A percentile compares a stretch with the other conserved stretches of the same genome.
Evolutionary conservation across 2,113 vertebrate species (phyloP).

Genomic region (Trichomycterus rosablanca): DNA sequence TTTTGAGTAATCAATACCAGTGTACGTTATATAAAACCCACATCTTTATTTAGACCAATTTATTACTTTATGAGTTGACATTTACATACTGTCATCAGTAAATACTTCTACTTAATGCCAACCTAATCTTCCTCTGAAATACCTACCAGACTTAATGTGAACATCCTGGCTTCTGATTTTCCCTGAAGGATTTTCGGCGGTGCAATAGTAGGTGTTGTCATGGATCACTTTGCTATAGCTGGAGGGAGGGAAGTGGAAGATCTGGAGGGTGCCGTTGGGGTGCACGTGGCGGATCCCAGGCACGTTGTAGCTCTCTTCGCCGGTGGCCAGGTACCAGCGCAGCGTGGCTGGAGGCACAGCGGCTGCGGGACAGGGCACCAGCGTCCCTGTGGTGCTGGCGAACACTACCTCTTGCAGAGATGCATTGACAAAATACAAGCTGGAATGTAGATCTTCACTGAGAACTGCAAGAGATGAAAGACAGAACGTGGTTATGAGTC

Average conservation of each 20-base stretch:
- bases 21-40: too few relatives aligned
- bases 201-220: constrained; percentile 99
- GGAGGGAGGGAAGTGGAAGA: constrained; percentile 98
- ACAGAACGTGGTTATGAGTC: constrained; percentile 20
- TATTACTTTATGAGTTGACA: too few relatives aligned
- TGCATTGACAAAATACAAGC: constrained; percentile 99
- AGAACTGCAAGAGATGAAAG: constrained; percentile 76
- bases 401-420: constrained; percentile 99
- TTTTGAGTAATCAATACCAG: too few relatives aligned
- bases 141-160: constrained; percentile 98
- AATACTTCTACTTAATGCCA: too few relatives aligned
- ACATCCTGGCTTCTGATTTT: constrained; percentile 99
- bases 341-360: constrained; percentile 89
- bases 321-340: constrained; percentile 97
- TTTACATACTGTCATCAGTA: too few relatives aligned
- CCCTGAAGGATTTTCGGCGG: constrained; percentile 98
- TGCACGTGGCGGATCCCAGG: constrained; percentile 98
- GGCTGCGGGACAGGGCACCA: constrained; percentile 96
- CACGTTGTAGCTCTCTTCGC: constrained; percentile 99
- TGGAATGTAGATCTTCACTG: constrained; percentile 96
- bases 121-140: not conserved
- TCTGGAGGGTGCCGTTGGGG: constrained; percentile 98
- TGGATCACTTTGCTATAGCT: constrained; percentile 99
- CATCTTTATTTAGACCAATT: too few relatives aligned
- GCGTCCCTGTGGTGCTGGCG: constrained; percentile 96